Evolutionary conservation across 2,888 invertebrate genomes (phyloP), one percentile per base, ranked within the genome.

Genomic region (Antitype chi): DNA sequence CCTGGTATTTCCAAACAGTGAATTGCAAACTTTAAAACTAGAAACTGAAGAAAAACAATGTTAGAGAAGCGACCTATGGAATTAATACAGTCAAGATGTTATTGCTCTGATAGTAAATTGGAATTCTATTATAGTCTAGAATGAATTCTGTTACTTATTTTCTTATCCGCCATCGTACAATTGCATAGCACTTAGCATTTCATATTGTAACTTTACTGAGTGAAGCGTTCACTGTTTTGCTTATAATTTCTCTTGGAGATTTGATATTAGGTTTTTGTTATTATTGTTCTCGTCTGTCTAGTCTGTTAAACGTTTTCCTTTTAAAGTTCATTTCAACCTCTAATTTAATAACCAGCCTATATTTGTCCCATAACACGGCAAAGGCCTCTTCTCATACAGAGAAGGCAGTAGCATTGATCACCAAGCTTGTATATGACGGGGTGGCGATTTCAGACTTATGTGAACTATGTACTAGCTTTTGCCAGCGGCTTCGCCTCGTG

Each of bases 81-180:
- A 82, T 86, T 82, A 80, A 86, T 81, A 80, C 78, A 82, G 74
- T 84, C 75, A 81, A 81, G 88, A 87, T 88, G 77, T 80, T 84
- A 85, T 82, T 82, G 81, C 74, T 72, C 67, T 64, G 85, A 86
- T 88, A 88, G 71, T 74, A 83, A 87, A 88, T 88, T 88, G 82
- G 80, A 85, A 87, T 88, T 88, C 81, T 87, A 88, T 88, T 88
- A 87, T 83, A 80, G 78, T 85, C 74, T 80, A 78, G 80, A 83
- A 79, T 81, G 76, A 85, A 82, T 85, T 84, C 85, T 87, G 82
- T 83, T 87, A 87, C 80, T 84, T 84, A 85, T 84, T 85, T 79
- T 76, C 83, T 87, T 87, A 87, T 87, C 87, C 76, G n/a, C 57
- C 78, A 87, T 87, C 85, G 62, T 83, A 85, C 74, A 81, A 81